Conservation (phyloP, 1,140 invertebrate genomes). For the Lamellibrachia luymesi region DNA sequence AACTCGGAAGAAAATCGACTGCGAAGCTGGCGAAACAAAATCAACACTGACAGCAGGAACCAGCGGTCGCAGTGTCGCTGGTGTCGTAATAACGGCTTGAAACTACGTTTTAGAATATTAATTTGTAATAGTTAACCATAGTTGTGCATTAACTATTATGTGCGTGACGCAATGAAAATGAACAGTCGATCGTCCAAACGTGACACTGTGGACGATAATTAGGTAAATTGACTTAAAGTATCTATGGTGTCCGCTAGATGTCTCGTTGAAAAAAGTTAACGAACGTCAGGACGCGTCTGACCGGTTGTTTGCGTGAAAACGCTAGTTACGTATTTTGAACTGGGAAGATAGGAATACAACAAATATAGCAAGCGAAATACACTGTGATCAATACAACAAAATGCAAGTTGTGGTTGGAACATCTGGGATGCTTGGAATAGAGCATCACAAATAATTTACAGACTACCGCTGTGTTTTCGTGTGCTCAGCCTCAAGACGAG, state of each 20-base stretch:
- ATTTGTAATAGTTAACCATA: background rate
- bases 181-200: background rate
- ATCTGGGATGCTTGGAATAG: background rate
- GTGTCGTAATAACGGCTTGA: conserved; percentile 4
- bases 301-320: background rate
- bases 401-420: background rate
- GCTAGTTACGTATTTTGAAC: background rate
- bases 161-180: background rate
- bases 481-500: background rate
- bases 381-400: background rate
- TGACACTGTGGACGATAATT: background rate
- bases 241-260: background rate
- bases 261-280: background rate
- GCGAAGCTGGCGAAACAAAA: background rate
- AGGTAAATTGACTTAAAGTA: background rate
- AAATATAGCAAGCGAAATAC: background rate
- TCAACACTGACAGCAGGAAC: background rate
- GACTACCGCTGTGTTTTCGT: background rate
- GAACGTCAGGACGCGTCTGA: background rate
- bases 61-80: background rate
- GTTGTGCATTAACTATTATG: background rate
- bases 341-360: background rate
- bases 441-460: background rate
- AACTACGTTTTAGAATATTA: background rate
- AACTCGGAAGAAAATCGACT: background rate